Conservation (phyloP, 2,797 vertebrate species). For the Smutsia gigantea region DNA sequence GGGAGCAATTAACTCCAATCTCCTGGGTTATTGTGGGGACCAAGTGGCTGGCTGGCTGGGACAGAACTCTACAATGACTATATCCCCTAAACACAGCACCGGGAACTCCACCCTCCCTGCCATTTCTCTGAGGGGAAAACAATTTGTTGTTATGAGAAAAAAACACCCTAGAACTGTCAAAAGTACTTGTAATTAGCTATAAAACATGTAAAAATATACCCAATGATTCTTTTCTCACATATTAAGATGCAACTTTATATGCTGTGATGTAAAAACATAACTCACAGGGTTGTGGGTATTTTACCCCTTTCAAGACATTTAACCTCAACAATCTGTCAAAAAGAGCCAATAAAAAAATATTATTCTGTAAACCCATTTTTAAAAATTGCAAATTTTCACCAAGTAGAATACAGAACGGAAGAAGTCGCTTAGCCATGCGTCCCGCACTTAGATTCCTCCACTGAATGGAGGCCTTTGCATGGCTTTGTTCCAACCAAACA, state of each 20-base stretch:
- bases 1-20: not conserved
- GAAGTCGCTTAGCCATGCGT: not conserved
- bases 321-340: conserved; percentile 70
- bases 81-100: not conserved
- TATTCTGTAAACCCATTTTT: not conserved
- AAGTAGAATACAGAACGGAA: not conserved
- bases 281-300: not conserved
- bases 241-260: not conserved
- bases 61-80: not conserved
- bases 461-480: not conserved
- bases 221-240: not conserved
- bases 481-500: not conserved
- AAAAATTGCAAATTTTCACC: not conserved
- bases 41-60: not conserved
- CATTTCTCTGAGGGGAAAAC: not conserved
- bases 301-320: conserved; percentile 61
- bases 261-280: not conserved
- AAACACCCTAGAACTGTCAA: not conserved
- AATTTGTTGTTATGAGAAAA: not conserved
- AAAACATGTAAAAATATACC: not conserved
- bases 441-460: not conserved
- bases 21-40: not conserved
- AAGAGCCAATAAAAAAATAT: conserved; percentile 46
- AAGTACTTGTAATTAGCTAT: not conserved
- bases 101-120: not conserved